phyloP scores from a whole-genome alignment of 2,888 invertebrate genomes.

The Agrotis segetum region DNA sequence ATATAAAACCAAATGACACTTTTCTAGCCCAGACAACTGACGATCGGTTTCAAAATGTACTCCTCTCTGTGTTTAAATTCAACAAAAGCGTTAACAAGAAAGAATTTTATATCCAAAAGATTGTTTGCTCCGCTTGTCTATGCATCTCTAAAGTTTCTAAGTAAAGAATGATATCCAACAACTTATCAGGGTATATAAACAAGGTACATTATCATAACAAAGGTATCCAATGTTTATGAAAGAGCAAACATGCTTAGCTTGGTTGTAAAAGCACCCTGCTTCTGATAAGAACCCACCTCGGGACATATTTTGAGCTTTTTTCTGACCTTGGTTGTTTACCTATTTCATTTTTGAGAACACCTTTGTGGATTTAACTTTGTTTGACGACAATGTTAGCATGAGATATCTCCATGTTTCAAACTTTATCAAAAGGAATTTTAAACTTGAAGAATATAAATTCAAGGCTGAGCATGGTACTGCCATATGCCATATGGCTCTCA shows the following conservation, averaged over 20 bases:
- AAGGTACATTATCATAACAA: slow-evolving; percentile 69
- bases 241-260: slow-evolving; percentile 72
- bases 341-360: slow-evolving; percentile 44
- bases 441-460: slow-evolving; percentile 33
- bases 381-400: slow-evolving; percentile 44
- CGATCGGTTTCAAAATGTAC: too few relatives aligned
- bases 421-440: slow-evolving; percentile 35
- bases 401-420: slow-evolving; percentile 45
- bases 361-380: slow-evolving; percentile 39
- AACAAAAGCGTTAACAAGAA: slow-evolving; percentile 1
- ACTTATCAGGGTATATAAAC: slow-evolving; percentile 69
- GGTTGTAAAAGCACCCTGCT: slow-evolving; percentile 73
- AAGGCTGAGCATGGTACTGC: slow-evolving; percentile 32
- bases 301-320: slow-evolving; percentile 55
- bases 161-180: slow-evolving; percentile 39
- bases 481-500: slow-evolving; percentile 33
- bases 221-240: slow-evolving; percentile 74
- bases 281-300: slow-evolving; percentile 67
- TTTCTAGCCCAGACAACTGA: background rate
- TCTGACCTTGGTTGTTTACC: slow-evolving; percentile 51
- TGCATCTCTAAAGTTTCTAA: slow-evolving; percentile 24
- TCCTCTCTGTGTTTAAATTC: background rate
- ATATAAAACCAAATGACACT: background rate
- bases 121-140: slow-evolving; percentile 5
- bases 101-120: slow-evolving; percentile 1